Evolutionary conservation across 2,113 vertebrate genomes (phyloP).

Genomic region (Hippocampus abdominalis): DNA sequence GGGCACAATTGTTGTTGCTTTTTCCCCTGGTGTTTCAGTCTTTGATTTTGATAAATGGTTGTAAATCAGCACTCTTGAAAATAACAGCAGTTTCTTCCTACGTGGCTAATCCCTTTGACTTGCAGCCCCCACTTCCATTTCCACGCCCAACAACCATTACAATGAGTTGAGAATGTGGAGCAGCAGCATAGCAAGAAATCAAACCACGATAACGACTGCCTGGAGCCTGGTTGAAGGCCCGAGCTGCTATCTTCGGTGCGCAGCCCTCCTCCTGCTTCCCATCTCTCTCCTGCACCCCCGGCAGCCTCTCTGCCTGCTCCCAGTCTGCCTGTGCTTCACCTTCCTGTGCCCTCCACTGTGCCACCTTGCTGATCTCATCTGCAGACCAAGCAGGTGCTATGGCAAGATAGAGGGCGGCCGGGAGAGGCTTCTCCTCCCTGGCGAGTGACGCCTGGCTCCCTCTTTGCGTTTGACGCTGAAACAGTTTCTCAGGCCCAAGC

Average conservation of each 20-base stretch:
- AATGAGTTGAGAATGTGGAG: constrained; percentile 56
- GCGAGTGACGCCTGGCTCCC: constrained; percentile 61
- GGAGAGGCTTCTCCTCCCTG: constrained; percentile 61
- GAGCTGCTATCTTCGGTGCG: constrained; percentile 59
- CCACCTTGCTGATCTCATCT: constrained; percentile 73
- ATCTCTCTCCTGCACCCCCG: constrained; percentile 44
- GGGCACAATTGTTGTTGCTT: constrained; percentile 32
- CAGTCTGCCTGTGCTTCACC: constrained; percentile 48
- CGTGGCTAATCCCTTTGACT: constrained; percentile 66
- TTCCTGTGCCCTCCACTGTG: constrained; percentile 67
- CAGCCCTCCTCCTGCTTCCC: constrained; percentile 54
- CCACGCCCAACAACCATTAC: constrained; percentile 66
- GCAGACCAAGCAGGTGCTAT: constrained; percentile 68
- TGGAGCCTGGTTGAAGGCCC: constrained; percentile 56
- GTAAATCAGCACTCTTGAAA: constrained; percentile 50
- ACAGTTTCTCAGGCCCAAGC: constrained; percentile 37
- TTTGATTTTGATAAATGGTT: constrained; percentile 57
- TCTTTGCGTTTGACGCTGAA: constrained; percentile 40
- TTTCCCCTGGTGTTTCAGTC: constrained; percentile 39
- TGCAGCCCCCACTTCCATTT: constrained; percentile 51
- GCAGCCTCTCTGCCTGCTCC: constrained; percentile 53
- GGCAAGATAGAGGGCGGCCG: constrained; percentile 65
- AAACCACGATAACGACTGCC: constrained; percentile 64
- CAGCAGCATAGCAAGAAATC: constrained; percentile 66
- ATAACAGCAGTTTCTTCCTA: constrained; percentile 54